These are phyloP conservation scores for Hydrophis major DNA, from an alignment of 2,797 vertebrate genomes.

Conservation along the genomic window DNA sequence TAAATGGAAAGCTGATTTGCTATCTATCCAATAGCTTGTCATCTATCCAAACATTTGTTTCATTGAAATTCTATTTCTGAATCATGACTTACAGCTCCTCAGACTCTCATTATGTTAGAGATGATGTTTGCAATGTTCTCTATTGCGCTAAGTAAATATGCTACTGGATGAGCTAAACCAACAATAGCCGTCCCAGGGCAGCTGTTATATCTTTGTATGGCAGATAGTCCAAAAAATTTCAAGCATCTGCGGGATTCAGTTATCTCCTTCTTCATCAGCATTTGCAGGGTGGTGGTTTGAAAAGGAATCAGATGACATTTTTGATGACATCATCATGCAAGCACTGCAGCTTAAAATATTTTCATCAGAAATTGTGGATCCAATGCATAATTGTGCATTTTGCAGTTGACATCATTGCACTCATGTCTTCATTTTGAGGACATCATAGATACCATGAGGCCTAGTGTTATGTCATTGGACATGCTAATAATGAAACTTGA, in stretches of 20 bases:
- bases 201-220: not conserved
- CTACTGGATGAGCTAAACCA: conserved; percentile 1
- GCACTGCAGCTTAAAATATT: not conserved
- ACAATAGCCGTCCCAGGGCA: not conserved
- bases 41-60: conserved; percentile 14
- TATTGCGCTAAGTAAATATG: not conserved
- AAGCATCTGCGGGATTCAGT: not conserved
- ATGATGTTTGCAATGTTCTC: not conserved
- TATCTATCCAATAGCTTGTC: not conserved
- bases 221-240: not conserved
- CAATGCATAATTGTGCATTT: not conserved
- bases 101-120: not conserved
- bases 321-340: not conserved
- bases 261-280: not conserved
- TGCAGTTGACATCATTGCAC: not conserved
- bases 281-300: not conserved
- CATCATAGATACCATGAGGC: not conserved
- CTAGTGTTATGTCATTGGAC: not conserved
- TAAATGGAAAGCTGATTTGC: conserved; percentile 4
- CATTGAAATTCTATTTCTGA: not conserved
- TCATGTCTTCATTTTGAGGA: not conserved
- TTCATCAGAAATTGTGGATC: not conserved
- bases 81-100: not conserved
- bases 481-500: not conserved
- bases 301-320: not conserved